Evolutionary conservation across 2,888 invertebrate species (phyloP), one percentile per base, ranked within the genome.

Genomic region (Chelonus formosanus): DNA sequence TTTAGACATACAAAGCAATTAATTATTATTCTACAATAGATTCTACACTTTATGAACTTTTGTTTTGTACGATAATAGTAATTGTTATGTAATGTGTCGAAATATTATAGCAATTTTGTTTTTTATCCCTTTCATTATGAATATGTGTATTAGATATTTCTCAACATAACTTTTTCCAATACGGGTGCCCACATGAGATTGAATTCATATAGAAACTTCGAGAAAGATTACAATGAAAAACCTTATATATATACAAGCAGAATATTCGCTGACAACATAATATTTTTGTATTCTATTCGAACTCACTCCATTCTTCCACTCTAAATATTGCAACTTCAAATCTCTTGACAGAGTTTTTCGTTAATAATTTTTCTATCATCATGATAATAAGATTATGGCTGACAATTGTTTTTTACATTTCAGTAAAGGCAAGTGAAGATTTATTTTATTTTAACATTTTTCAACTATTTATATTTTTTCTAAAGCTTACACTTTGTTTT

Each of bases 151-250:
- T 20, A 59, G 34, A 50, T 40, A 31, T 59, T 59, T 59, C 48
- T 10, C 40, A 8, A 50, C 48, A 36, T 48, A 10, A 50, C 43
- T 54, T 47, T 4, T 35, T 47, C 31, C 20, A 67, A 67, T 67
- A 48, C 58, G 66, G 66, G 66, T 36, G 35, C 66, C 66, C 66
- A 53, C 40, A 56, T 56, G 54, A 47, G 55, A 56, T 48, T 40
- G 35, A 10, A 36, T 64, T 34, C 44, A 5, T 31, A 31, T 44
- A 34, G 5, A 43, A 61, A n/a, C 10, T 61, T 60, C 8, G 20
- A 36, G 20, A 52, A 56, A 43, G 45, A 60, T 50, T 5, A 45
- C 35, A 40, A 45, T 32, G 31, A 44, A 62, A 61, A 58, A 67
- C 62, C 44, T 62, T 57, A 62, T 67, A 62, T 62, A 67, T 62